Evolutionary conservation across 1,140 invertebrate species (phyloP).

Genomic region (Sycophaga agraensis): DNA sequence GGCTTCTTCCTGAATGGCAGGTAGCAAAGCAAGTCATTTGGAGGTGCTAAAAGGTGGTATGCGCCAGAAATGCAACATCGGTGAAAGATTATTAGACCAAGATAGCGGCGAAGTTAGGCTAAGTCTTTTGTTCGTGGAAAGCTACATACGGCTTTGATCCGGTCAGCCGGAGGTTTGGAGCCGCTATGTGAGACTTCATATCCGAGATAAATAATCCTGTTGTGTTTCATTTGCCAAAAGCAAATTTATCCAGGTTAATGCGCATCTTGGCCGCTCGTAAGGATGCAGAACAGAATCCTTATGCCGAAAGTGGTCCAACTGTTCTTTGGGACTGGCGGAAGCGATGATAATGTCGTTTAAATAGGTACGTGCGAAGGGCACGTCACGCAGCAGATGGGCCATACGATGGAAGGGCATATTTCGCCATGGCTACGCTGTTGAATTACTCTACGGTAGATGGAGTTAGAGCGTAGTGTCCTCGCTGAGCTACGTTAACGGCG

Average conservation of each 20-base stretch:
- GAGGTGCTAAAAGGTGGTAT: background rate
- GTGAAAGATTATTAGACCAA: constrained; percentile 35
- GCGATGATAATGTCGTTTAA: too few relatives aligned
- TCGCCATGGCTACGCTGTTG: too few relatives aligned
- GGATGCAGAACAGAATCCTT: background rate
- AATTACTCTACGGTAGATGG: too few relatives aligned
- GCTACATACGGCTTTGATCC: too few relatives aligned
- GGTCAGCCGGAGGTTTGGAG: too few relatives aligned
- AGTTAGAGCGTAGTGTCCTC: too few relatives aligned
- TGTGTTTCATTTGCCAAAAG: background rate
- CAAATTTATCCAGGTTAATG: background rate
- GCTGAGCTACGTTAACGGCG: too few relatives aligned
- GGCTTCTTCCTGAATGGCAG: background rate
- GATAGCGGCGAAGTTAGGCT: constrained; percentile 35
- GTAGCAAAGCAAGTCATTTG: background rate
- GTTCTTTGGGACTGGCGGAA: too few relatives aligned
- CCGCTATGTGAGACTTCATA: too few relatives aligned
- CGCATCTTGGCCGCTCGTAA: background rate
- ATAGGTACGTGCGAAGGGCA: too few relatives aligned
- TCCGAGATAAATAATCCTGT: constrained; percentile 40
- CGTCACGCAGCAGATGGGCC: too few relatives aligned
- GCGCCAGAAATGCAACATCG: background rate
- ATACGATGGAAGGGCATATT: too few relatives aligned
- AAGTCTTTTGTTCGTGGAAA: constrained; percentile 28
- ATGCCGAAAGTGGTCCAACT: background rate